Percentiles rank a stretch among this genome's conserved stretches.
Evolutionary conservation across 2,113 vertebrate species (phyloP).

Genomic region (Sinocyclocheilus maitianheensis): DNA sequence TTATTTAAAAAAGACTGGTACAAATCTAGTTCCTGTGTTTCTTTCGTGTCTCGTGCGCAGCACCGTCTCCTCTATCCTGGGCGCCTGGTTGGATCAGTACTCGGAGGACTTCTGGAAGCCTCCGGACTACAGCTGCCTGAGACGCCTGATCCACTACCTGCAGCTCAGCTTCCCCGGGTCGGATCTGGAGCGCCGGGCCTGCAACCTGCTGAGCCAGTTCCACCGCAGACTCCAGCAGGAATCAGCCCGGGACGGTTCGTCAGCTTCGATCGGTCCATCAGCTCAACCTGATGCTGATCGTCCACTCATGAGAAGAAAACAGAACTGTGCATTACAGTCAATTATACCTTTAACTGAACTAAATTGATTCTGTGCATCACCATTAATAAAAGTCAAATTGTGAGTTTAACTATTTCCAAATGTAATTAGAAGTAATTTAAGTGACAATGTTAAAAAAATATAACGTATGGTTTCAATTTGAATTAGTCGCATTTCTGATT

Average conservation of each 20-base stretch:
- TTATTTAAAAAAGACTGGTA: too few relatives aligned
- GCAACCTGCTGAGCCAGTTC: conserved; percentile 91
- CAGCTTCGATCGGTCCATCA: neutral
- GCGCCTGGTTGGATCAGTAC: conserved; percentile 97
- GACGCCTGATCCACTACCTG: conserved; percentile 90
- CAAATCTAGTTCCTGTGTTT: neutral
- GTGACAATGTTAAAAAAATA: too few relatives aligned
- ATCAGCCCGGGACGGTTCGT: conserved; percentile 80
- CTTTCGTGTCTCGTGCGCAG: conserved; percentile 63
- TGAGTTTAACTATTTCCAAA: too few relatives aligned
- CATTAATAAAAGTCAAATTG: too few relatives aligned
- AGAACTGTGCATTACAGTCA: too few relatives aligned
- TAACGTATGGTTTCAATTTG: too few relatives aligned
- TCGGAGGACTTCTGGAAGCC: conserved; percentile 95
- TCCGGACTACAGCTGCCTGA: conserved; percentile 85
- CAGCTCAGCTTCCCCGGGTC: conserved; percentile 89
- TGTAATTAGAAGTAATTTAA: too few relatives aligned
- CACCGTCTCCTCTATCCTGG: conserved; percentile 95
- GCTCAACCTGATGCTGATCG: neutral
- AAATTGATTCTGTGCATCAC: too few relatives aligned
- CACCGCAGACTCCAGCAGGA: conserved; percentile 83
- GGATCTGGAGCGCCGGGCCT: conserved; percentile 90
- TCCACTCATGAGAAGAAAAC: too few relatives aligned
- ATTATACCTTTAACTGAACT: too few relatives aligned
- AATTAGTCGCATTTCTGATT: too few relatives aligned